Evolutionary conservation across 2,888 invertebrate species (phyloP), one percentile per base, ranked within the genome.

Genomic region (Sinelater perroti): DNA sequence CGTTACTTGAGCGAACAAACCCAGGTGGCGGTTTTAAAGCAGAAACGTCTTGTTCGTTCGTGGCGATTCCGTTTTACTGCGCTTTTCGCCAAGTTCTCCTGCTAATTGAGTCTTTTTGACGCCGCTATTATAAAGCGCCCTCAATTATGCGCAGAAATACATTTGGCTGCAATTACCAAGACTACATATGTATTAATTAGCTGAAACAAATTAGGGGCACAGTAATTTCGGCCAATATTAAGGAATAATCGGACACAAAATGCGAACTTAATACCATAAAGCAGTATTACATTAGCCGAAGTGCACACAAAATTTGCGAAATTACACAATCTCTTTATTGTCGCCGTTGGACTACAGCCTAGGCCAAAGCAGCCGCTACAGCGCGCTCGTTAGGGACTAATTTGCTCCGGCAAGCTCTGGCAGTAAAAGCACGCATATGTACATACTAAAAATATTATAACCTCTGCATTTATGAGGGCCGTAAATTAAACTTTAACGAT

Each of bases 401-500:
- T 57, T 62, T 62, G 36, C 57, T 33, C 35, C 33, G 46, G 42
- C 56, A 54, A 56, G 52, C 59, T 56, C 36, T 21, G 56, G 62
- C 62, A 61, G 56, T 62, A 60, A 65, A 64, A 61, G 62, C 61
- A 64, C 61, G 63, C 64, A 65, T 65, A 66, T 62, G 64, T 62
- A 63, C 59, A 62, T 60, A 69, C 66, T 69, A 77, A 78, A 78
- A 78, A 75, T 78, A 77, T 78, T 77, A 78, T 73, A 75, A 75
- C 76, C 74, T 75, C 69, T 74, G 75, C 76, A 75, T 78, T 78
- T 77, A 78, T 72, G 75, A 69, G 68, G 51, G 71, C 67, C 73
- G 69, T 78, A 78, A 78, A 78, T 78, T 77, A 77, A 72, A 71
- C 67, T 77, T 78, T 78, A 78, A 78, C 77, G 77, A 77, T 76